Percentiles rank a stretch among this genome's conserved stretches.
Evolutionary conservation across 1,140 invertebrate species (phyloP).

Genomic region (Leguminivora glycinivorella): DNA sequence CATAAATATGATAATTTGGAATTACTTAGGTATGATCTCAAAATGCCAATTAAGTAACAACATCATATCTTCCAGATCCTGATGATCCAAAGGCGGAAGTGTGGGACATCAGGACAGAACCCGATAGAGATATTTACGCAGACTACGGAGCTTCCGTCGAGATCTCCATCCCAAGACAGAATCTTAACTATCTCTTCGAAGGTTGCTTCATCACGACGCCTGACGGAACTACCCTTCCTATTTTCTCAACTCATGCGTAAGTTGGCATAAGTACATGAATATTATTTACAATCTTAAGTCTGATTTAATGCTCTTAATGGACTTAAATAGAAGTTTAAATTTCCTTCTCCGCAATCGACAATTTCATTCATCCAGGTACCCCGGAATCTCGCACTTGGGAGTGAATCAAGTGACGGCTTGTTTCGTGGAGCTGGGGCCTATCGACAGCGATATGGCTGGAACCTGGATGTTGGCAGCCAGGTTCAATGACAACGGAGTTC

Average conservation of each 20-base stretch:
- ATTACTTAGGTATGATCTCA: not conserved
- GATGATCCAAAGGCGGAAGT: not conserved
- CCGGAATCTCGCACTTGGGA: slow-evolving; percentile 10
- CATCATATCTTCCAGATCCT: not conserved
- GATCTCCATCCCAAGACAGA: slow-evolving; percentile 2
- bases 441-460: slow-evolving; percentile 7
- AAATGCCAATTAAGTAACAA: not conserved
- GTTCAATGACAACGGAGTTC: not conserved
- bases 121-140: not conserved
- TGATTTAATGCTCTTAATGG: no score
- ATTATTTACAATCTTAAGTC: no score
- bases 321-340: no score
- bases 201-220: slow-evolving; percentile 23
- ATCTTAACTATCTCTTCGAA: slow-evolving; percentile 10
- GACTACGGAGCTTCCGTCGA: slow-evolving; percentile 4
- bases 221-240: slow-evolving; percentile 7
- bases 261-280: no score
- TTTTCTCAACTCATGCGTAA: not conserved
- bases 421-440: slow-evolving; percentile 1
- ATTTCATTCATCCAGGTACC: not conserved
- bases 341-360: not conserved
- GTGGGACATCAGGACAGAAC: slow-evolving; percentile 4
- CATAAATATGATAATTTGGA: not conserved
- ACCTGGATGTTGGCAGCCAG: slow-evolving; percentile 11
- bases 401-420: slow-evolving; percentile 8